Percentiles rank a stretch among this genome's conserved stretches.
Evolutionary conservation across 2,888 invertebrate species (phyloP).

Genomic region (Zhuqinia jingwanae): DNA sequence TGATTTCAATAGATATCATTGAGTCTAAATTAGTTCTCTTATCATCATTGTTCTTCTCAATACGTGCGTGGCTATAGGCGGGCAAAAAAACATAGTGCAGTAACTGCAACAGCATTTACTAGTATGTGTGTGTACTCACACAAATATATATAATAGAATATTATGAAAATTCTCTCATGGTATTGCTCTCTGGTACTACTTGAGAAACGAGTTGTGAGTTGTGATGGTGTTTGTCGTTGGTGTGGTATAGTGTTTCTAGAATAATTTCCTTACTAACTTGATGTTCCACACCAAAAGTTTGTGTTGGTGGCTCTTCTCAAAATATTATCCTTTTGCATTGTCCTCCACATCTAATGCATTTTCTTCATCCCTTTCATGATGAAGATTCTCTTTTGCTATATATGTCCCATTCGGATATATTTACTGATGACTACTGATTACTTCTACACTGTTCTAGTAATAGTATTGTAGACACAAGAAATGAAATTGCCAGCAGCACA

Average conservation of each 20-base stretch:
- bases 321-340: conserved; percentile 39
- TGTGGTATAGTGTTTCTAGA: conserved; percentile 10
- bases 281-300: no score
- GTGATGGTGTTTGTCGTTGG: background rate
- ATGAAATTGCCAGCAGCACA: background rate
- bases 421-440: background rate
- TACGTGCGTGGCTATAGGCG: conserved; percentile 1
- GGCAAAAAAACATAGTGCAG: background rate
- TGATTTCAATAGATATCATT: conserved; percentile 72
- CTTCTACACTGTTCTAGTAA: background rate
- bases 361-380: background rate
- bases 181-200: background rate
- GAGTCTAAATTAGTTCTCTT: conserved; percentile 71
- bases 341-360: background rate
- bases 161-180: conserved; percentile 34
- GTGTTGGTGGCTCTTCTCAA: conserved; percentile 48
- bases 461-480: background rate
- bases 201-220: conserved; percentile 29
- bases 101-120: background rate
- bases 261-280: conserved; percentile 43
- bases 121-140: background rate
- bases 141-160: background rate
- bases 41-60: conserved; percentile 67
- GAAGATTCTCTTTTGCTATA: background rate
- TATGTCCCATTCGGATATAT: no score